Base-by-base conservation (phyloP, 2,113 vertebrate species). In the Coregonus clupeaformis region DNA sequence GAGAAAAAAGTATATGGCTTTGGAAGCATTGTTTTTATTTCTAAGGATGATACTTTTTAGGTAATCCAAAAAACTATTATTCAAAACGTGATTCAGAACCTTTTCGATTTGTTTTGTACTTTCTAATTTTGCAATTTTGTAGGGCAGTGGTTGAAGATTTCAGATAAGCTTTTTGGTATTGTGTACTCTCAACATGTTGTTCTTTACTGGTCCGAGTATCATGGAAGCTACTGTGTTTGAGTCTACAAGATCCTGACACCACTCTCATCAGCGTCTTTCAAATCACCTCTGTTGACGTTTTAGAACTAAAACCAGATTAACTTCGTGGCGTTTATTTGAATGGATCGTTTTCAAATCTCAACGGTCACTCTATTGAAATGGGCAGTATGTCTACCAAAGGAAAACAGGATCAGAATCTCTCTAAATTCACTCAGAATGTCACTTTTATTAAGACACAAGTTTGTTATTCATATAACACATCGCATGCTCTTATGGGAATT, bases 141-240 rank as follows among this genome's bases (percentile, higher is more conserved):
- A 80, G 82, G 71, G 77, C 84, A n/a, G 52, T 45, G 73, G 80
- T 84, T 77, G 42, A 80, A 85, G 78, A 85, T 82, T 86, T 81
- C 79, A 77, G 72, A 89, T 85, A 84, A 87, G 85, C 84, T 89
- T 90, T 85, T 91, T 74, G 76, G 68, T 80, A 75, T 71, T 77
- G 80, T 83, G 75, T 72, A 81, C 83, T 78, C 60, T 75, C 68
- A 74, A 80, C 59, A 64, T 24, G 70, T 68, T 85, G 63, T 78
- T 80, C 71, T 70, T 85, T 86, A 74, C 77, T 80, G 75, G 76
- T 74, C 77, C 80, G 80, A 89, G 80, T 71, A 81, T 80, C 74
- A 76, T 83, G 78, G 89, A 85, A 90, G 85, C 88, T 92, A 86
- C 81, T 88, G 80, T 88, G 84, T 74, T 70, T 74, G 47, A 59